These are phyloP conservation scores for Triplophysa rosa DNA, from an alignment of 2,113 vertebrate genomes.

Conservation along the genomic window DNA sequence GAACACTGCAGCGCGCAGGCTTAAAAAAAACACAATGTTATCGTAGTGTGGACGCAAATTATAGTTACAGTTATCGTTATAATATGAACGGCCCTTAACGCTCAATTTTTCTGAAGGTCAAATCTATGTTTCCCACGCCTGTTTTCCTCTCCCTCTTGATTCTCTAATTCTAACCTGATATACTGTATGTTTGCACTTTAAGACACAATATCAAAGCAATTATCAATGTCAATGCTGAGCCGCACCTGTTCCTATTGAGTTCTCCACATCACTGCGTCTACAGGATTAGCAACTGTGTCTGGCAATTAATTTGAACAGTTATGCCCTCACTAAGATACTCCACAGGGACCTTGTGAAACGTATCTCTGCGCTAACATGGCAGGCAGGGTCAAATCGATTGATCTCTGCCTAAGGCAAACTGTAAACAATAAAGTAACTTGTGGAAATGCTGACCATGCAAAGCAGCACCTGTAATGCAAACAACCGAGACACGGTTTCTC, in stretches of 20 bases:
- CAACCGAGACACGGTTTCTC: background rate
- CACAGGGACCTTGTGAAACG: slow-evolving; percentile 11
- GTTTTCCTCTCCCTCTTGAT: no score
- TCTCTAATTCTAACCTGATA: no score
- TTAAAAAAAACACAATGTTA: no score
- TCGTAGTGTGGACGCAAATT: no score
- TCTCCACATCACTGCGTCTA: background rate
- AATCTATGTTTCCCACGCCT: no score
- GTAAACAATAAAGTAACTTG: slow-evolving; percentile 42
- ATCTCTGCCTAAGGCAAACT: slow-evolving; percentile 28
- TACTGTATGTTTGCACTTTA: background rate
- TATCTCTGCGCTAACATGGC: slow-evolving; percentile 20
- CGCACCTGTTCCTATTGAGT: background rate
- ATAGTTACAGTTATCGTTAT: no score
- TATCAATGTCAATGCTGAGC: slow-evolving; percentile 14
- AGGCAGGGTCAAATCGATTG: slow-evolving; percentile 47
- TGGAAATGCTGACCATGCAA: slow-evolving; percentile 48
- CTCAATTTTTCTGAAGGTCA: no score
- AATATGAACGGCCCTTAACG: no score
- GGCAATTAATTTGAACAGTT: slow-evolving; percentile 2
- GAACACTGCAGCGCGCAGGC: no score
- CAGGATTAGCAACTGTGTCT: slow-evolving; percentile 9
- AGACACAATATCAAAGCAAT: background rate
- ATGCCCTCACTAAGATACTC: background rate
- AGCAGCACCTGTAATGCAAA: background rate